phyloP scores from a whole-genome alignment of 2,113 vertebrate species.

The Pseudorectes ferrugineus region DNA sequence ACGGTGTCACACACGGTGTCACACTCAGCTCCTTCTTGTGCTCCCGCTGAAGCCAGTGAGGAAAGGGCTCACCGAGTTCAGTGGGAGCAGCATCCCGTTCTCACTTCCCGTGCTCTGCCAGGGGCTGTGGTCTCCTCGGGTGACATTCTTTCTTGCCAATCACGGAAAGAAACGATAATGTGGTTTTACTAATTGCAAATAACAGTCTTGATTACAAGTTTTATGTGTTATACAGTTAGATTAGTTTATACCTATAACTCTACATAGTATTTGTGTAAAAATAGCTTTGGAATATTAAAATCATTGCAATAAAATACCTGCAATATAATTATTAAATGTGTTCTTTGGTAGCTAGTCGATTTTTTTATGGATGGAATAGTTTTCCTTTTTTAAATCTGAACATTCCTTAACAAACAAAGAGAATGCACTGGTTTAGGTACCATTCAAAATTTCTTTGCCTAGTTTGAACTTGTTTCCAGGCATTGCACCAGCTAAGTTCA shows the following conservation, averaged over 20 bases:
- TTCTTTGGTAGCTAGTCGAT: slow-evolving; percentile 81
- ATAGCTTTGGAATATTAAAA: slow-evolving; percentile 84
- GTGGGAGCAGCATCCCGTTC: background rate
- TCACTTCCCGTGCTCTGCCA: background rate
- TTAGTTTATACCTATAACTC: slow-evolving; percentile 77
- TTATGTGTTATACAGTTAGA: slow-evolving; percentile 72
- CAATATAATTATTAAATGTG: slow-evolving; percentile 77
- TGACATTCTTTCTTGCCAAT: slow-evolving; percentile 72
- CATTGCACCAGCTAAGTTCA: slow-evolving; percentile 60
- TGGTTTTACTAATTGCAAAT: slow-evolving; percentile 70
- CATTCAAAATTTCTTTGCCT: slow-evolving; percentile 73
- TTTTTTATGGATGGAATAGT: slow-evolving; percentile 70
- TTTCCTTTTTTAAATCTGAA: slow-evolving; percentile 74
- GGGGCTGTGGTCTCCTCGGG: slow-evolving; percentile 13
- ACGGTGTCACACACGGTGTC: too few species aligned
- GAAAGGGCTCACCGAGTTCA: background rate
- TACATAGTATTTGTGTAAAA: slow-evolving; percentile 83
- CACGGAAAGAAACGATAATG: slow-evolving; percentile 58
- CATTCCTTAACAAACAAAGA: slow-evolving; percentile 90
- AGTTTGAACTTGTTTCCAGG: slow-evolving; percentile 72
- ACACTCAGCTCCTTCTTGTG: background rate
- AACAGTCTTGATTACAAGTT: slow-evolving; percentile 69
- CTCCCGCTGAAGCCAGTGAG: background rate
- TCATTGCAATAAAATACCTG: slow-evolving; percentile 83
- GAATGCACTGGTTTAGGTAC: slow-evolving; percentile 90